Evolutionary conservation across 1,140 invertebrate species (phyloP).

Genomic region (Cherax destructor): DNA sequence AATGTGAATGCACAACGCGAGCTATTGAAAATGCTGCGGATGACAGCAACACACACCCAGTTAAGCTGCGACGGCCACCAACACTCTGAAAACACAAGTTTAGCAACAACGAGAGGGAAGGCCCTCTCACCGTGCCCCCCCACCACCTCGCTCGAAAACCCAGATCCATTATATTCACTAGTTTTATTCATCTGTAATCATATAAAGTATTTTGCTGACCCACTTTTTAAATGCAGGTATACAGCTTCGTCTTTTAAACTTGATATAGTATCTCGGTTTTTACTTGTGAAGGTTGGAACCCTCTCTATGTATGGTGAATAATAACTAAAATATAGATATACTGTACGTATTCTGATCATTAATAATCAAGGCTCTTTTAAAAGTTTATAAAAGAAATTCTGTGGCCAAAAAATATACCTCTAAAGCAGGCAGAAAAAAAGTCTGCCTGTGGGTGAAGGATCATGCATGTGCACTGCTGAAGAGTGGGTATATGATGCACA

Average conservation of each 20-base stretch:
- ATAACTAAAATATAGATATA: neutral
- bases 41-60: slow-evolving; percentile 38
- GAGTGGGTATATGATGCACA: neutral
- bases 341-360: neutral
- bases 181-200: neutral
- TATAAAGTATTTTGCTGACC: neutral
- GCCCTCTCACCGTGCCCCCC: neutral
- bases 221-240: neutral
- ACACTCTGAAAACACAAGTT: slow-evolving; percentile 51
- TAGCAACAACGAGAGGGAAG: slow-evolving; percentile 33
- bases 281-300: neutral
- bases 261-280: neutral
- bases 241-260: neutral
- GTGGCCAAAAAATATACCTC: neutral
- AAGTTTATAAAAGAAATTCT: neutral
- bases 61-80: slow-evolving; percentile 31
- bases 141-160: slow-evolving; percentile 18
- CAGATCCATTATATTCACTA: slow-evolving; percentile 3
- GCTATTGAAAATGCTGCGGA: slow-evolving; percentile 44
- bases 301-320: neutral
- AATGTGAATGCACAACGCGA: slow-evolving; percentile 40
- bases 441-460: neutral
- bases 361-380: neutral
- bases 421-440: neutral
- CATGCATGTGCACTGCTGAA: neutral